Evolutionary conservation across 2,888 invertebrate genomes (phyloP).

Genomic region (Scaptomyza cyrtandrae): DNA sequence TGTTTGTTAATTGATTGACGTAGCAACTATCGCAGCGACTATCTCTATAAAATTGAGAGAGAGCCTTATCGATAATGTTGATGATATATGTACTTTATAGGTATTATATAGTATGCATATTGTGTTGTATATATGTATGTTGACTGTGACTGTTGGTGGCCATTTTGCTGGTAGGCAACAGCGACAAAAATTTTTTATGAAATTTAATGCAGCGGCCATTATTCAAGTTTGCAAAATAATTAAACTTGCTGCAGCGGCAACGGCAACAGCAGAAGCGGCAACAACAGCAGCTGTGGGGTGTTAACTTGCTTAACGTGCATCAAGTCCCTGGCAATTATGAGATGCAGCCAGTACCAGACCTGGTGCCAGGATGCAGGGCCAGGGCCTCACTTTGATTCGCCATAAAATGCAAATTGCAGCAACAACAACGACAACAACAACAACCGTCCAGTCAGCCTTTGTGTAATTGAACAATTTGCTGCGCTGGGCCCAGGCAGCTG

Average conservation of each 20-base stretch:
- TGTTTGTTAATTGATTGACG: slow-evolving; percentile 67
- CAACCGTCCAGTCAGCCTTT: slow-evolving; percentile 46
- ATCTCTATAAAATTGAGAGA: slow-evolving; percentile 25
- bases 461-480: slow-evolving; percentile 79
- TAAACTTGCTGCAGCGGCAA: slow-evolving; percentile 45
- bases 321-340: slow-evolving; percentile 73
- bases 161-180: slow-evolving; percentile 61
- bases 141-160: slow-evolving; percentile 46
- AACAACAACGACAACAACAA: slow-evolving; percentile 26
- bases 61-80: slow-evolving; percentile 29
- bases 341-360: slow-evolving; percentile 33
- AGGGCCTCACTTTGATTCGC: slow-evolving; percentile 69
- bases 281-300: slow-evolving; percentile 69
- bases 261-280: slow-evolving; percentile 19
- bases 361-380: slow-evolving; percentile 40
- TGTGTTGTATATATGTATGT: neutral
- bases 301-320: slow-evolving; percentile 77
- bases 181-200: slow-evolving; percentile 60
- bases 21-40: slow-evolving; percentile 44
- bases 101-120: neutral
- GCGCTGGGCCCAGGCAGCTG: slow-evolving; percentile 58
- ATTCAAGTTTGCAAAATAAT: slow-evolving; percentile 67
- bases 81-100: slow-evolving; percentile 5
- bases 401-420: slow-evolving; percentile 72
- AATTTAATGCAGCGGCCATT: slow-evolving; percentile 76